These are phyloP conservation scores for Drosophila meridionalis DNA, from an alignment of 2,888 invertebrate genomes.

Conservation along the genomic window DNA sequence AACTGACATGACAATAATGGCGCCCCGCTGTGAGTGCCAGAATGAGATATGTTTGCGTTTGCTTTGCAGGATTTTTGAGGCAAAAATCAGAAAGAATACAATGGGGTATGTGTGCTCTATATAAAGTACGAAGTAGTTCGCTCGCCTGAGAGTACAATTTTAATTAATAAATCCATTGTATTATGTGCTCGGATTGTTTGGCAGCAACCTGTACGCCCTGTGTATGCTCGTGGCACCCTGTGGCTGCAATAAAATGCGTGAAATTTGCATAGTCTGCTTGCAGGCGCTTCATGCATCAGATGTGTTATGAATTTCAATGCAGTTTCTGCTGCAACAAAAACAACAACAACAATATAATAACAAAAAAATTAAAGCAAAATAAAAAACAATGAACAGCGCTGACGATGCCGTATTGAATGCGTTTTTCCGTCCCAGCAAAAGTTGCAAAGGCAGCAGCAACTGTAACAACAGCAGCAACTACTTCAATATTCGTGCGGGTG, in stretches of 20 bases:
- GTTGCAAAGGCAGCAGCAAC: conserved; percentile 43
- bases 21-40: not conserved
- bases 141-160: conserved; percentile 35
- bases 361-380: conserved; percentile 12
- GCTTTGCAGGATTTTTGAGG: not conserved
- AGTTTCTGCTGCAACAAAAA: conserved; percentile 32
- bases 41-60: not conserved
- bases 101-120: not conserved
- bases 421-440: conserved; percentile 47
- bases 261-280: conserved; percentile 73
- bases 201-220: conserved; percentile 12
- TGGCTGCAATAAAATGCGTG: conserved; percentile 55
- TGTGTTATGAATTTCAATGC: conserved; percentile 79
- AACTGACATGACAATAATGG: not conserved
- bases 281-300: conserved; percentile 78
- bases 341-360: conserved; percentile 15
- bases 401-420: conserved; percentile 53
- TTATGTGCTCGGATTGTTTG: conserved; percentile 7
- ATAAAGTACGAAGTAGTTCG: not conserved
- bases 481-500: conserved; percentile 1
- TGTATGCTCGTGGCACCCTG: conserved; percentile 26
- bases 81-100: not conserved
- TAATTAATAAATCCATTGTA: conserved; percentile 68
- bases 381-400: conserved; percentile 29
- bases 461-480: conserved; percentile 31